These are phyloP conservation scores for Acrossocheilus fasciatus DNA, from an alignment of 2,797 vertebrate species.

Conservation along the genomic window DNA sequence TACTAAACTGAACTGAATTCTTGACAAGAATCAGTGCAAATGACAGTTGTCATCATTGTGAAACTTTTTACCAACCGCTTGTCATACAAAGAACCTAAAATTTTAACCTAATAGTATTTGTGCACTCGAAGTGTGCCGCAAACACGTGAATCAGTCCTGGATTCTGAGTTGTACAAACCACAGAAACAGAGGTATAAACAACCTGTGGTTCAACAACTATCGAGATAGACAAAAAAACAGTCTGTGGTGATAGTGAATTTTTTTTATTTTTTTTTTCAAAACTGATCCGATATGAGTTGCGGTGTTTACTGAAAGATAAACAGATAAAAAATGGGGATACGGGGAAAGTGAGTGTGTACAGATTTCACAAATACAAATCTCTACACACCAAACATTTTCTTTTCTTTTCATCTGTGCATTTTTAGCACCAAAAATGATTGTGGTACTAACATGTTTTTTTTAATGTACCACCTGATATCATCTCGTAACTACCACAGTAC, in stretches of 20 bases:
- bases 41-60: not conserved
- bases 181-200: conserved; percentile 38
- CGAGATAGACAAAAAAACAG: not conserved
- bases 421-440: not conserved
- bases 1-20: not conserved
- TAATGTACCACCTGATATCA: not conserved
- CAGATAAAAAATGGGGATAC: not conserved
- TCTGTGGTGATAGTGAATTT: conserved; percentile 23
- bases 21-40: not conserved
- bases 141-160: conserved; percentile 33
- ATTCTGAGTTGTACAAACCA: conserved; percentile 38
- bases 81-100: not conserved
- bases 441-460: not conserved
- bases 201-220: conserved; percentile 30
- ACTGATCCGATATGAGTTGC: not conserved
- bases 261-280: not conserved
- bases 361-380: not conserved
- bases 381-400: not conserved
- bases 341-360: not conserved
- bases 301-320: conserved; percentile 24
- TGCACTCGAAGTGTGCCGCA: not conserved
- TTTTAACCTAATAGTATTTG: not conserved
- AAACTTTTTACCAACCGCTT: not conserved
- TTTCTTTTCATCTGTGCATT: not conserved
- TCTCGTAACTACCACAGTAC: not conserved